Percentiles rank a stretch among this genome's conserved stretches.
Conservation (phyloP, 2,888 invertebrate genomes). For the Meandrusa payeni region DNA sequence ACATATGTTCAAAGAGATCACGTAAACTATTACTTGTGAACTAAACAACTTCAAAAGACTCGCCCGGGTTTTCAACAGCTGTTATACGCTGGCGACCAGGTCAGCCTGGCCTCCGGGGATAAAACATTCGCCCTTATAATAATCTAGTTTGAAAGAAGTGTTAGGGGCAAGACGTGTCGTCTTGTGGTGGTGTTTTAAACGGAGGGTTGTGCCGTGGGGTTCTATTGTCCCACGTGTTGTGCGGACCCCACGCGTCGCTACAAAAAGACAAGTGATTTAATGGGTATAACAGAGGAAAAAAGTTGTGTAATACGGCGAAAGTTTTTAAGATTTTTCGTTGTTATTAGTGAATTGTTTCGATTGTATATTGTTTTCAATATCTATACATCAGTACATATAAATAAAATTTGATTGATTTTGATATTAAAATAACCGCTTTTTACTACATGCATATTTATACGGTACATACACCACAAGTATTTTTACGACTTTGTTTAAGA, state of each 20-base stretch:
- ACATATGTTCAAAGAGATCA: conserved; percentile 39
- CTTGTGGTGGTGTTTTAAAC: conserved; percentile 12
- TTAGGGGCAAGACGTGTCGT: conserved; percentile 18
- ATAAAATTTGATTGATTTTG: too few species aligned
- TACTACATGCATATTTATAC: too few species aligned
- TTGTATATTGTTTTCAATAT: too few species aligned
- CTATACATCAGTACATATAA: too few species aligned
- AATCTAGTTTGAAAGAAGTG: conserved; percentile 12
- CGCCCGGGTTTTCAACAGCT: conserved; percentile 53
- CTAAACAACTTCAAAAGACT: conserved; percentile 63
- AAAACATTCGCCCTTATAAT: conserved; percentile 12
- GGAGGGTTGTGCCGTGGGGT: conserved; percentile 25
- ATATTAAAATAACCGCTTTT: too few species aligned
- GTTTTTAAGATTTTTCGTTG: conserved; percentile 9
- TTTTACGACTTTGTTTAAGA: too few species aligned
- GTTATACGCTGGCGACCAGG: conserved; percentile 44
- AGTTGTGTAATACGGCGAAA: conserved; percentile 18
- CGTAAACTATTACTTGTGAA: conserved; percentile 48
- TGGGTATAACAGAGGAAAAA: conserved; percentile 32
- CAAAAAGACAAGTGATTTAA: conserved; percentile 66
- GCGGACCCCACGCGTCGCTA: conserved; percentile 68
- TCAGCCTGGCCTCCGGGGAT: conserved; percentile 34
- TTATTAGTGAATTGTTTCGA: background rate
- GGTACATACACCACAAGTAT: too few species aligned
- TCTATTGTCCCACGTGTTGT: conserved; percentile 60